A percentile compares a stretch with the other conserved stretches of the same genome.
Evolutionary conservation across 2,113 vertebrate genomes (phyloP).

Genomic region (Taxidea taxus): DNA sequence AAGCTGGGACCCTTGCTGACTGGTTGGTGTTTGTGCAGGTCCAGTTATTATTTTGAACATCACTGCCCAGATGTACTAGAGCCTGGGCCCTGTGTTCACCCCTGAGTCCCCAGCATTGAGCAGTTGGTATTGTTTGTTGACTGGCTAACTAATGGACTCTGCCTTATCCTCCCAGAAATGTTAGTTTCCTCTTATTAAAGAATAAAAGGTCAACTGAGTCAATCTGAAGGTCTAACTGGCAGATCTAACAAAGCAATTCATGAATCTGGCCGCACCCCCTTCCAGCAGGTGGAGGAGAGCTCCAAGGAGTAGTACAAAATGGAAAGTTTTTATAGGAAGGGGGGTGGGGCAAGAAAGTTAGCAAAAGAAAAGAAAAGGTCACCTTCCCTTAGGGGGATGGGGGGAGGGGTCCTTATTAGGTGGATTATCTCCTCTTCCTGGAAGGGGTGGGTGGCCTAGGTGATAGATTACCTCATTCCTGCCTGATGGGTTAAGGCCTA

Average conservation of each 20-base stretch:
- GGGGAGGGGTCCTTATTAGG: background rate
- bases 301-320: background rate
- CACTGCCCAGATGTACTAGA: too few relatives aligned
- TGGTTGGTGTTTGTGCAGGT: background rate
- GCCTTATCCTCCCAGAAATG: background rate
- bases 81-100: background rate
- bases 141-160: background rate
- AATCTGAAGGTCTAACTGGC: background rate
- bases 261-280: background rate
- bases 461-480: background rate
- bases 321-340: background rate
- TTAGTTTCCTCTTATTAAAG: background rate
- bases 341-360: background rate
- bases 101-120: background rate
- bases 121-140: background rate
- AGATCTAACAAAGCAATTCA: background rate
- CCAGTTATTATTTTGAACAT: background rate
- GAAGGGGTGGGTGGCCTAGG: background rate
- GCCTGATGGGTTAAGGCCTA: background rate
- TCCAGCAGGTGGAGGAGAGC: background rate
- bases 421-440: background rate
- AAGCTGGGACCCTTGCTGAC: background rate
- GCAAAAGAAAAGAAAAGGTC: background rate
- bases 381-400: background rate
- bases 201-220: background rate